Base-by-base conservation (phyloP, 1,140 invertebrate genomes). In the Pseudomyrmex concolor region DNA sequence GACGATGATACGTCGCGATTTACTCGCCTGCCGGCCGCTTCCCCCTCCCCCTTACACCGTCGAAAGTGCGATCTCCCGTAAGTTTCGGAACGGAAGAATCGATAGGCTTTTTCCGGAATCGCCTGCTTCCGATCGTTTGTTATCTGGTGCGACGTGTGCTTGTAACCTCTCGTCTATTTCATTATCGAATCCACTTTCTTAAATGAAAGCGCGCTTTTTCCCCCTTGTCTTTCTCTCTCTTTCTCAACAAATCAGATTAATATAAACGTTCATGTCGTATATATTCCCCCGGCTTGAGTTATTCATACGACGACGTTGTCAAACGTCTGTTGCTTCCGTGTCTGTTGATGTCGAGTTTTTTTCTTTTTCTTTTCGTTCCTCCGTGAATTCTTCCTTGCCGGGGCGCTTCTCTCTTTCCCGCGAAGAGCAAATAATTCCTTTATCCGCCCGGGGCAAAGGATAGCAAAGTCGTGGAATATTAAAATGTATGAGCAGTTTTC, bases 1-100 rank as follows among this genome's bases (percentile, higher is more conserved):
- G 67, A 88, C 87, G 86, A 88, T 88, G 87, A 88, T 88, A 88
- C 87, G 86, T 74, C 62, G 86, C 87, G 87, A 87, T 88, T 88
- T 88, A 88, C 87, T 88, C 68, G 59, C 54, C 22, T 71, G 68
- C 34, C 57, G 67, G 51, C 55, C 62, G 55, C 34, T 34, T 7
- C 34, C 34, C 5, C 34, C 34, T 7, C 5, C 34, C 34, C 2
- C 34, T 34, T 34, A 25, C 25, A 25, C 63, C 25, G 34, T 19
- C 68, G 66, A 48, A 59, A 59, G 54, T 70, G 66, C 19, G 66
- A 45, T n/a, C 68, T 13, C 57, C 5, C 45, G 57, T n/a, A 73
- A 51, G 51, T 82, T 68, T 51, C 25, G 25, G 54, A 45, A 80
- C 83, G 64, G 67, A 55, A 50, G 48, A 78, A 86, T 87, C 74